Evolutionary conservation across 2,113 vertebrate genomes (phyloP).

Genomic region (Indri indri): DNA sequence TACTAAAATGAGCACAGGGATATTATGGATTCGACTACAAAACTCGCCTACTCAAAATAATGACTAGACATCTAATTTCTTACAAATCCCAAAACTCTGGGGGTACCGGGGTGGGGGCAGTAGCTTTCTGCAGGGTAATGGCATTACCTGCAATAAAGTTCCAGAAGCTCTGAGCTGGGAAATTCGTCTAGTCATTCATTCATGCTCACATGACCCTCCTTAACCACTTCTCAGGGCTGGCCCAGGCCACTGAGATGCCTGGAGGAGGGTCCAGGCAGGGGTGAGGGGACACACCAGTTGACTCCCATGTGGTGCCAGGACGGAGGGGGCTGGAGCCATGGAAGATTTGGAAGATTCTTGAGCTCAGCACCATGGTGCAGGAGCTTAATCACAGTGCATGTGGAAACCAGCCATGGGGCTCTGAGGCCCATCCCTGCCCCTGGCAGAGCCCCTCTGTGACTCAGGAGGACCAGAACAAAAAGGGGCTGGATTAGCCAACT

Average conservation of each 20-base stretch:
- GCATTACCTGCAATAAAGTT: neutral
- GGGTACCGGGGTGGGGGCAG: too few relatives aligned
- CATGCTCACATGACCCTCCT: neutral
- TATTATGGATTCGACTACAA: neutral
- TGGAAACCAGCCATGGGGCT: neutral
- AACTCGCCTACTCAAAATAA: neutral
- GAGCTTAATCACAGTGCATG: neutral
- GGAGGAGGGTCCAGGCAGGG: accelerated
- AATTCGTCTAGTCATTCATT: neutral
- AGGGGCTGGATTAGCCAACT: neutral
- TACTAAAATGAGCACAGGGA: neutral
- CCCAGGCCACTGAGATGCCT: neutral
- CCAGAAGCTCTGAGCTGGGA: neutral
- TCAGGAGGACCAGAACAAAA: neutral
- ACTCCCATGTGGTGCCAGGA: neutral
- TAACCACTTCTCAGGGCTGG: too few relatives aligned
- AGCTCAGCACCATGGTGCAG: neutral
- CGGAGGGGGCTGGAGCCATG: accelerated
- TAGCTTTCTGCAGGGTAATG: neutral
- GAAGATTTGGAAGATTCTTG: neutral
- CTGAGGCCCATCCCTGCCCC: neutral
- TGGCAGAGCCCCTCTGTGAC: neutral
- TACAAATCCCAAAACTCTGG: neutral
- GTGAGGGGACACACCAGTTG: neutral
- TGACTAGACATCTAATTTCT: neutral